A percentile compares a stretch with the other conserved stretches of the same genome.
phyloP scores from a whole-genome alignment of 2,888 invertebrate species.

The Nomada ferruginata region DNA sequence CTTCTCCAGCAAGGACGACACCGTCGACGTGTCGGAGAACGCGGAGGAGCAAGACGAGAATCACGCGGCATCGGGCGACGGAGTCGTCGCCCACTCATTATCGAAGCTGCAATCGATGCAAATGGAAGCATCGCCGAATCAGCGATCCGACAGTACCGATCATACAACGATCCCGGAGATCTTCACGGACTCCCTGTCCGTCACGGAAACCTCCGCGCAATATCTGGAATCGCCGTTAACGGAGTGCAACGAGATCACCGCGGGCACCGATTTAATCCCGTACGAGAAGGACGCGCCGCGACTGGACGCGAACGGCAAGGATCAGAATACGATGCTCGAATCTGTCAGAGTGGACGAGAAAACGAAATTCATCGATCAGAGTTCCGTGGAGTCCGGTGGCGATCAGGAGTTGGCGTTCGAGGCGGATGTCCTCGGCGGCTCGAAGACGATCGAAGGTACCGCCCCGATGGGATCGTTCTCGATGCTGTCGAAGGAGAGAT shows the following conservation, averaged over 20 bases:
- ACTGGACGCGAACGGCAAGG: constrained; percentile 24
- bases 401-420: constrained; percentile 68
- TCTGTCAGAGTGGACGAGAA: constrained; percentile 71
- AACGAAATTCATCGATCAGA: constrained; percentile 81
- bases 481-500: not conserved
- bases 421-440: constrained; percentile 5
- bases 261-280: constrained; percentile 77
- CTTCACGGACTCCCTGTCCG: constrained; percentile 79
- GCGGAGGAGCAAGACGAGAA: constrained; percentile 35
- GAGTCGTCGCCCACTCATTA: not conserved
- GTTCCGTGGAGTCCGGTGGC: constrained; percentile 79
- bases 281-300: constrained; percentile 74
- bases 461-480: not conserved
- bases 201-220: constrained; percentile 81
- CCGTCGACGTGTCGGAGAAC: constrained; percentile 89
- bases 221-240: constrained; percentile 81
- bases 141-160: constrained; percentile 80
- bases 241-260: constrained; percentile 79
- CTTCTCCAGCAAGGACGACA: constrained; percentile 95
- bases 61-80: not conserved
- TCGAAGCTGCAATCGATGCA: constrained; percentile 67
- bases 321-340: constrained; percentile 27
- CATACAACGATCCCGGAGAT: constrained; percentile 80
- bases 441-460: constrained; percentile 20
- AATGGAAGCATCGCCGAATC: constrained; percentile 77